Evolutionary conservation across 2,113 vertebrate genomes (phyloP).

Genomic region (Pangasianodon gigas): DNA sequence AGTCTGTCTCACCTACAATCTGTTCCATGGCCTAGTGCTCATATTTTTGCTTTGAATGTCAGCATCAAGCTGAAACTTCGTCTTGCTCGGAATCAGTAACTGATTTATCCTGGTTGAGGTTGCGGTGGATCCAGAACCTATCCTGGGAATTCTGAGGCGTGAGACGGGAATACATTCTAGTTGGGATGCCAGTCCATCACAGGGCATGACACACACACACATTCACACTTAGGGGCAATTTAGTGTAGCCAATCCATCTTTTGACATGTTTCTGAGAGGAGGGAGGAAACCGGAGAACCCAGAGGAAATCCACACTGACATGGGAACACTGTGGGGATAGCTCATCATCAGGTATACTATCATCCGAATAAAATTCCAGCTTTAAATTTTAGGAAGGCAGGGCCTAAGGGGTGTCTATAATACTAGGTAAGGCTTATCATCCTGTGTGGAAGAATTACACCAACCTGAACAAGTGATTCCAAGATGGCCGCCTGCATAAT

Average conservation of each 20-base stretch:
- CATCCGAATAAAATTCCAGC: not conserved
- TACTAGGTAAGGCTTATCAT: not conserved
- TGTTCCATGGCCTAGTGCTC: too few relatives aligned
- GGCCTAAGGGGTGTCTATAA: not conserved
- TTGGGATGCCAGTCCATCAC: not conserved
- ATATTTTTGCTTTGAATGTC: not conserved
- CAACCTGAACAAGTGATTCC: not conserved
- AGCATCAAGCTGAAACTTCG: not conserved
- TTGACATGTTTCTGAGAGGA: not conserved
- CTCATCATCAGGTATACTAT: not conserved
- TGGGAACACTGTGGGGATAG: not conserved
- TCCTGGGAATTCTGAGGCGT: not conserved
- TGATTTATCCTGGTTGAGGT: not conserved
- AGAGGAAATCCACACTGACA: not conserved
- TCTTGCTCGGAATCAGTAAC: not conserved
- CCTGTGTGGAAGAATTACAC: not conserved
- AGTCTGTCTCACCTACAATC: not conserved
- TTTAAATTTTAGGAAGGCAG: not conserved
- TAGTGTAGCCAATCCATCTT: not conserved
- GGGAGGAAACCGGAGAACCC: not conserved
- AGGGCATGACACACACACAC: not conserved
- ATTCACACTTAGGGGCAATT: not conserved
- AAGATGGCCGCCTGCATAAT: not conserved
- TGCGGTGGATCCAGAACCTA: not conserved
- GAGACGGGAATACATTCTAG: not conserved